A percentile compares a stretch with the other conserved stretches of the same genome.
These are phyloP conservation scores for Smithornis capensis DNA, from an alignment of 2,113 vertebrate genomes.

Conservation along the genomic window DNA sequence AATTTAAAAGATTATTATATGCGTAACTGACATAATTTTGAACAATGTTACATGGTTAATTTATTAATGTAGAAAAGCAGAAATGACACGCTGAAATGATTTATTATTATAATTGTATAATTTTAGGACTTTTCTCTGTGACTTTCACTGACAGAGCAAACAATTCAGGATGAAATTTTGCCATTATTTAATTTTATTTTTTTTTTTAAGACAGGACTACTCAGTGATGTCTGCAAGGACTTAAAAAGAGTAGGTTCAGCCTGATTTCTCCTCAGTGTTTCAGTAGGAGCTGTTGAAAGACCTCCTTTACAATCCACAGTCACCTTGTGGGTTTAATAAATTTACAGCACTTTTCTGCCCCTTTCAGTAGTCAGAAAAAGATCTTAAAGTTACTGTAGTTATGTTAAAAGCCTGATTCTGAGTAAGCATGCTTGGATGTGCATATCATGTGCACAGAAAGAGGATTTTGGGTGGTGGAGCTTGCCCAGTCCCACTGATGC, in stretches of 20 bases:
- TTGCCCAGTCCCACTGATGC: neutral
- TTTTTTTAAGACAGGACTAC: neutral
- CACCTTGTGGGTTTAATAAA: constrained; percentile 32
- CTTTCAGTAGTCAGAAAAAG: neutral
- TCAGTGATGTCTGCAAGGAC: neutral
- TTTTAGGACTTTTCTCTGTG: constrained; percentile 81
- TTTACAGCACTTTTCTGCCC: constrained; percentile 26
- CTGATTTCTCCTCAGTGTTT: neutral
- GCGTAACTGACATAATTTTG: constrained; percentile 89
- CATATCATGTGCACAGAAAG: neutral
- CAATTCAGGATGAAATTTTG: constrained; percentile 53
- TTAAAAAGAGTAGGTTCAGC: neutral
- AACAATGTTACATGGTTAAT: constrained; percentile 91
- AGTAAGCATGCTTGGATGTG: neutral
- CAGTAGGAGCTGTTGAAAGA: constrained; percentile 24
- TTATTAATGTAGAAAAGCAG: constrained; percentile 87
- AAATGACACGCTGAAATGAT: constrained; percentile 81
- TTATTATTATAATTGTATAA: constrained; percentile 83
- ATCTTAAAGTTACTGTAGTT: neutral
- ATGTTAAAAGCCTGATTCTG: neutral
- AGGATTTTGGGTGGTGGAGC: neutral
- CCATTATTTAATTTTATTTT: neutral
- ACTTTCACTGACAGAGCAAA: constrained; percentile 75
- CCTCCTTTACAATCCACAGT: constrained; percentile 10
- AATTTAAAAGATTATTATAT: constrained; percentile 94